Base-by-base conservation (phyloP, 2,797 vertebrate species). In the Typhlichthys subterraneus region DNA sequence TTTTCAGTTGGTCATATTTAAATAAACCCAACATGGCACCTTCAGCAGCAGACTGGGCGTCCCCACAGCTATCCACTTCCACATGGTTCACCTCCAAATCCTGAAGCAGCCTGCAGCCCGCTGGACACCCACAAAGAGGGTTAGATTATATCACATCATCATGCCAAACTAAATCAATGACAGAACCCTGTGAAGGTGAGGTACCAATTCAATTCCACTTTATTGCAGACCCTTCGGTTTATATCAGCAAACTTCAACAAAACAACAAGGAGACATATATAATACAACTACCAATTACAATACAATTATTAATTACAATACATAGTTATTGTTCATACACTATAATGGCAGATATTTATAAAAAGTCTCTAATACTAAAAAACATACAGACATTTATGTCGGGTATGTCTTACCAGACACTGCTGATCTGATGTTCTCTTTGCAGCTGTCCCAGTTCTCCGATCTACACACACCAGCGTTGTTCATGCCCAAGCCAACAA, bases 1-100 rank as follows among this genome's bases (percentile, higher is more conserved):
- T 88, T 86, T 99, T 99, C 2, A 98, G 90, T 46, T 95, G 92
- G 4, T 96, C 93, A 1, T 96, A 99, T 10, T 96, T 89, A 71
- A 95, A 97, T 79, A 99, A 87, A 14, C 97, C 94, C 0, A 99
- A 92, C 69, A 93, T 48, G 0, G 97, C 95, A 0, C 98, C 98
- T 89, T 99, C 98, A 10, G 98, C 98, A 14, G 98, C 97, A 0
- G 96, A 93, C 78, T 98, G 96, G 1, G 94, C 91, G 4, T 99
- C 95, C 45, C 95, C 95, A 4, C 97, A 99, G 38, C 93, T 86
- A 14, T 99, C 97, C 72, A 99, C 95, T 85, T 99, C 96, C 63
- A 97, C 93, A 0, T 87, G 88, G 1, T 83, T 79, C 49, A 97
- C 77, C 81, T 99, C 96, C 80, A 97, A 81, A 42, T 99, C 97